These are phyloP conservation scores for Apis laboriosa DNA, from an alignment of 1,140 invertebrate species.

Conservation along the genomic window DNA sequence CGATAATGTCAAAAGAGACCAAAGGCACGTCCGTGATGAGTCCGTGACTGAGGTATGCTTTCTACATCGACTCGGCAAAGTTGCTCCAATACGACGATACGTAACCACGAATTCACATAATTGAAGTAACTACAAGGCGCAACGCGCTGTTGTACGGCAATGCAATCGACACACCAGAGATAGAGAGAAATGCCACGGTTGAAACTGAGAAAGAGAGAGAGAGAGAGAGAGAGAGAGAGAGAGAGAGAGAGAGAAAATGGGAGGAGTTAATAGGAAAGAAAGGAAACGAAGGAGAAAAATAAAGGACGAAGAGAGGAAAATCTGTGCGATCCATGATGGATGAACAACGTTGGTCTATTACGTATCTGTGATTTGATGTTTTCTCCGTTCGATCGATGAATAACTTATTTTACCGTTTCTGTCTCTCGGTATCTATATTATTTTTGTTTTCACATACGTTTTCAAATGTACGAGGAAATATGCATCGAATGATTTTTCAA, in stretches of 20 bases:
- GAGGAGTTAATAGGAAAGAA: background rate
- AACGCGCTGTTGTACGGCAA: constrained; percentile 57
- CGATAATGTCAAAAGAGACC: constrained; percentile 74
- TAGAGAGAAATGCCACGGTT: background rate
- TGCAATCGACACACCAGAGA: constrained; percentile 34
- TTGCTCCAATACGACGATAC: constrained; percentile 48
- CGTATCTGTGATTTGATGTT: constrained; percentile 58
- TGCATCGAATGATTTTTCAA: background rate
- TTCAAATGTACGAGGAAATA: constrained; percentile 21
- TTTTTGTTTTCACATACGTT: constrained; percentile 77
- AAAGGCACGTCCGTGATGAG: constrained; percentile 70
- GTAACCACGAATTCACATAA: constrained; percentile 76
- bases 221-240: background rate
- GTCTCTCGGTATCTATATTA: constrained; percentile 64
- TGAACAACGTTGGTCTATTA: constrained; percentile 19
- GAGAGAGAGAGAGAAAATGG: background rate
- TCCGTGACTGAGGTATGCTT: constrained; percentile 66
- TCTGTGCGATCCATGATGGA: constrained; percentile 31
- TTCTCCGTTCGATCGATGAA: constrained; percentile 72
- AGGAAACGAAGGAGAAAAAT: background rate
- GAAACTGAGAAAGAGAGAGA: background rate
- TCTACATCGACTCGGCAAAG: constrained; percentile 46
- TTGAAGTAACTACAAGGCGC: constrained; percentile 80
- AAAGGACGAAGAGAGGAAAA: background rate
- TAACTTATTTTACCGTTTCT: constrained; percentile 75